Evolutionary conservation across 2,888 invertebrate genomes (phyloP), one percentile per base, ranked within the genome.

Genomic region (Petrolisthes cinctipes): DNA sequence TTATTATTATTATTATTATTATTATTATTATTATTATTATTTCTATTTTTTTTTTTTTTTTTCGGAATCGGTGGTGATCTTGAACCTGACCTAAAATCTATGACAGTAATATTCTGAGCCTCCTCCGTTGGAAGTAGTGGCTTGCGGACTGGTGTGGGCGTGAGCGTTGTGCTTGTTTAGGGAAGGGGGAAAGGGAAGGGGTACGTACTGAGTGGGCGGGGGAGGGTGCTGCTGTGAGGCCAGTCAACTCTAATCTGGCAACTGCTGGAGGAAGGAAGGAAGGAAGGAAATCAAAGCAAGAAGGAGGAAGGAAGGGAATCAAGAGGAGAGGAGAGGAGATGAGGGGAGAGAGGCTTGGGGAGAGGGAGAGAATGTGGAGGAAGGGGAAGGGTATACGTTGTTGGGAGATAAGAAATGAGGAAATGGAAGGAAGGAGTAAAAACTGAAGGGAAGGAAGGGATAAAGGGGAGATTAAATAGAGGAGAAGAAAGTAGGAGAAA

Each of bases 261-360:
- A 66, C 11, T 3, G 3, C 17, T 66, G 11, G 17, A 11, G 17
- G 17, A 66, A 14, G 66, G 73, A 73, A n/a, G 73, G n/a, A 73
- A 7, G 14, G 7, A 17, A 20, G 23, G 7, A 73, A 73, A 73
- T n/a, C 1, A 73, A 23, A 73, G 20, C 11, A 7, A 73, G n/a
- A 2, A 17, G 23, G n/a, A 17, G 20, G 4, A 23, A n/a, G 20
- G 23, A 20, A 73, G 4, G n/a, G 4, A 73, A 4, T 1, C 17
- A 73, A n/a, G n/a, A n/a, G n/a, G 73, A 73, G 73, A 73, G n/a
- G n/a, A n/a, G 6, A n/a, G n/a, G 73, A 73, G 73, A 73, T 5
- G n/a, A n/a, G n/a, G 11, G n/a, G 73, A 73, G 17, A 73, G 73
- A 73, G 7, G 20, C 1, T 17, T 7, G n/a, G 73, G n/a, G 17